These are phyloP conservation scores for Brachionus paranguensis DNA, from an alignment of 1,140 invertebrate genomes.

Conservation along the genomic window DNA sequence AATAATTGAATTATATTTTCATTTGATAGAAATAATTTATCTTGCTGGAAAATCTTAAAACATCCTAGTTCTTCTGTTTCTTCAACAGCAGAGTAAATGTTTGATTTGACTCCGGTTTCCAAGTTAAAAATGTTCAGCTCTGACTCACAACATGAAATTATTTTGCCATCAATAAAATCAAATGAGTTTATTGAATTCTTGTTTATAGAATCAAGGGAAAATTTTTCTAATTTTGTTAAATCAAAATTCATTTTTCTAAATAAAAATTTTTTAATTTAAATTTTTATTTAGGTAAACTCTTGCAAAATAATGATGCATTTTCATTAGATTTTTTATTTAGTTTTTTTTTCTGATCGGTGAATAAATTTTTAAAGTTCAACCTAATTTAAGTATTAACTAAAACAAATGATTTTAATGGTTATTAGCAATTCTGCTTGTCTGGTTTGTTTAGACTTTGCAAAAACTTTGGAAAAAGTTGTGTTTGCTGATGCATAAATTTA, in stretches of 20 bases:
- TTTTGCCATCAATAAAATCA: not conserved
- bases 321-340: not conserved
- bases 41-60: not conserved
- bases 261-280: not conserved
- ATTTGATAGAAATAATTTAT: not conserved
- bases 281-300: not conserved
- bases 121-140: slow-evolving; percentile 1
- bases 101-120: not conserved
- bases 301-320: not conserved
- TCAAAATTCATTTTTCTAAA: slow-evolving; percentile 1
- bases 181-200: not conserved
- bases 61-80: not conserved
- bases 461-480: no score
- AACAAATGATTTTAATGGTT: no score
- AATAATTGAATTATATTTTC: not conserved
- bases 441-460: no score
- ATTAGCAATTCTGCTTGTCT: no score
- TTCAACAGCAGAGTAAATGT: not conserved
- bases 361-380: not conserved
- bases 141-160: not conserved
- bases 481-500: no score
- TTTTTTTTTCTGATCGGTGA: not conserved
- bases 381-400: no score
- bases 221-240: not conserved
- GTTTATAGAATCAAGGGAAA: not conserved